A percentile compares a stretch with the other conserved stretches of the same genome.
Evolutionary conservation across 2,888 invertebrate genomes (phyloP).

Genomic region (Lumbricus terrestris): DNA sequence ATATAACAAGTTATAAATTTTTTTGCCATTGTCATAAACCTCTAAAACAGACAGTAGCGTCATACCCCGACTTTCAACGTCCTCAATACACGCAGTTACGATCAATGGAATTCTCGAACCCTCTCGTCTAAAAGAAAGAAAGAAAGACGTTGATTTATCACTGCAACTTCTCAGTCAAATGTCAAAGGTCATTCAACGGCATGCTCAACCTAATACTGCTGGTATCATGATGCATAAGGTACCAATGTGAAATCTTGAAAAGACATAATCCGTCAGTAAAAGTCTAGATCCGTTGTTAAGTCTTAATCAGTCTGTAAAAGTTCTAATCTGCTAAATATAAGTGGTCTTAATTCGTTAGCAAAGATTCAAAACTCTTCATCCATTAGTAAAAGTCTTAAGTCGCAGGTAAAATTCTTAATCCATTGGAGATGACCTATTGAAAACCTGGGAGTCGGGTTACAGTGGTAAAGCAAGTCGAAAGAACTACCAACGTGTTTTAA

Average conservation of each 20-base stretch:
- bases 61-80: conserved; percentile 84
- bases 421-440: not conserved
- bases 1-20: not conserved
- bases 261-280: too few species aligned
- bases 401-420: too few species aligned
- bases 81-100: conserved; percentile 84
- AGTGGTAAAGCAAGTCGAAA: not conserved
- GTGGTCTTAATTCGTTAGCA: too few species aligned
- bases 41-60: not conserved
- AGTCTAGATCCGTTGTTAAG: too few species aligned
- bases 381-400: too few species aligned
- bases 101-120: conserved; percentile 72
- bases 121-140: conserved; percentile 42
- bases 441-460: not conserved
- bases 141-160: not conserved
- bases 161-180: not conserved
- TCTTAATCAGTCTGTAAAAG: too few species aligned
- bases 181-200: not conserved
- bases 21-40: not conserved
- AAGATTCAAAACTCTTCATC: too few species aligned
- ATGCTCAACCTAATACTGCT: not conserved
- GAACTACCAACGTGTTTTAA: not conserved
- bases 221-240: not conserved
- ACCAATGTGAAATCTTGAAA: not conserved
- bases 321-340: too few species aligned